A percentile compares a stretch with the other conserved stretches of the same genome.
These are phyloP conservation scores for Acronicta leporina DNA, from an alignment of 2,888 invertebrate genomes.

Conservation along the genomic window DNA sequence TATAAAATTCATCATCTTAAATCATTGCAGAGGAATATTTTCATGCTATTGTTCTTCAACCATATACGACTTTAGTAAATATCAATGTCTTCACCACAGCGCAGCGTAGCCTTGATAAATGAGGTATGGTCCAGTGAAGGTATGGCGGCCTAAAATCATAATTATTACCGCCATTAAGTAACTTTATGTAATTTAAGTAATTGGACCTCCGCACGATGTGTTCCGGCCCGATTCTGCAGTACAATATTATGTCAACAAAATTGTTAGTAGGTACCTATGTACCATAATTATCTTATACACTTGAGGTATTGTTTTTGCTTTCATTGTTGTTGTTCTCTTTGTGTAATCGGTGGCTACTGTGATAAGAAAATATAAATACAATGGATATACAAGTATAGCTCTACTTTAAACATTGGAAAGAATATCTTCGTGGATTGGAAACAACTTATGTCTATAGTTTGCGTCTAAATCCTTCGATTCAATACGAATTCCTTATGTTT, in stretches of 20 bases:
- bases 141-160: conserved; percentile 35
- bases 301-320: conserved; percentile 30
- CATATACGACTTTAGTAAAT: too few species aligned
- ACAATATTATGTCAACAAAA: conserved; percentile 56
- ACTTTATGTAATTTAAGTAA: conserved; percentile 62
- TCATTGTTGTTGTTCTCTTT: conserved; percentile 40
- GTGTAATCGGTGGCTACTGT: conserved; percentile 14
- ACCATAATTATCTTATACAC: conserved; percentile 32
- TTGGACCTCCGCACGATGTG: conserved; percentile 66
- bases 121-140: conserved; percentile 12
- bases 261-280: conserved; percentile 21
- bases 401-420: background rate
- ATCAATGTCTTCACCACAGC: background rate
- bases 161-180: conserved; percentile 53
- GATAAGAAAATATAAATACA: conserved; percentile 1
- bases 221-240: conserved; percentile 70
- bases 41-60: conserved; percentile 20
- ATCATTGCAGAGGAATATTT: conserved; percentile 10
- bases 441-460: too few species aligned
- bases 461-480: too few species aligned
- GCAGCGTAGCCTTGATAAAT: conserved; percentile 24
- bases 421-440: too few species aligned
- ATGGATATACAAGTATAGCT: background rate
- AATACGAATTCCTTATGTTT: background rate
- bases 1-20: conserved; percentile 10